Percentiles rank a stretch among this genome's conserved stretches.
Evolutionary conservation across 2,888 invertebrate species (phyloP).

Genomic region (Apomyelois bistriatella): DNA sequence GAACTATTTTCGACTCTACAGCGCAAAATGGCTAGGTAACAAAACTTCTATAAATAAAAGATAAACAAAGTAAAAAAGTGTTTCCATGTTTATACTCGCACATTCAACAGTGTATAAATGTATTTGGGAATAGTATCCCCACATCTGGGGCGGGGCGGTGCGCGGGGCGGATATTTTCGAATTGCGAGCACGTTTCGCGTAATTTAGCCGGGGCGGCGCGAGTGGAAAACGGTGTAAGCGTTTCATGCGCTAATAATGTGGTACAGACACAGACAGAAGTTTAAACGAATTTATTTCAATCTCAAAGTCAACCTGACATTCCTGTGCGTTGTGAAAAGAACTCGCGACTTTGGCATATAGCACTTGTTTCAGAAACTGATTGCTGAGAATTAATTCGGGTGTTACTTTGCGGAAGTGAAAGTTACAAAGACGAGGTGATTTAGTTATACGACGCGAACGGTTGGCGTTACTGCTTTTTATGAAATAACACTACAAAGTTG

Average conservation of each 20-base stretch:
- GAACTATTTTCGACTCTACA: too few relatives aligned
- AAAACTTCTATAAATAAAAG: not conserved
- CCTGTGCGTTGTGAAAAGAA: too few relatives aligned
- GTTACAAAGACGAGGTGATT: too few relatives aligned
- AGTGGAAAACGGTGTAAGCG: conserved; percentile 69
- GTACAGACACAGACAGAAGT: not conserved
- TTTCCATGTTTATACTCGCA: conserved; percentile 14
- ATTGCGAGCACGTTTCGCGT: conserved; percentile 60
- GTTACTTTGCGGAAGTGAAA: too few relatives aligned
- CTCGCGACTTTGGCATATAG: too few relatives aligned
- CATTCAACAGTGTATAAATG: conserved; percentile 13
- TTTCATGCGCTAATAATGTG: conserved; percentile 37
- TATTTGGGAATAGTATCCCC: conserved; percentile 4
- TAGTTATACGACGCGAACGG: too few relatives aligned
- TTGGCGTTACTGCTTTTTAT: too few relatives aligned
- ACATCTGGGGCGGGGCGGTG: conserved; percentile 23
- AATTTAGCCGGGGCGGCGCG: conserved; percentile 43
- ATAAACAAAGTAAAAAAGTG: not conserved
- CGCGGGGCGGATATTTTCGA: conserved; percentile 41
- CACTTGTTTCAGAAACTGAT: too few relatives aligned
- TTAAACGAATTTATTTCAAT: not conserved
- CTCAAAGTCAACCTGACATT: too few relatives aligned
- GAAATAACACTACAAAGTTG: too few relatives aligned
- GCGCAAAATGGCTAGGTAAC: not conserved
- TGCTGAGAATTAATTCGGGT: too few relatives aligned